phyloP scores from a whole-genome alignment of 2,888 invertebrate genomes.

The Xestia c-nigrum region DNA sequence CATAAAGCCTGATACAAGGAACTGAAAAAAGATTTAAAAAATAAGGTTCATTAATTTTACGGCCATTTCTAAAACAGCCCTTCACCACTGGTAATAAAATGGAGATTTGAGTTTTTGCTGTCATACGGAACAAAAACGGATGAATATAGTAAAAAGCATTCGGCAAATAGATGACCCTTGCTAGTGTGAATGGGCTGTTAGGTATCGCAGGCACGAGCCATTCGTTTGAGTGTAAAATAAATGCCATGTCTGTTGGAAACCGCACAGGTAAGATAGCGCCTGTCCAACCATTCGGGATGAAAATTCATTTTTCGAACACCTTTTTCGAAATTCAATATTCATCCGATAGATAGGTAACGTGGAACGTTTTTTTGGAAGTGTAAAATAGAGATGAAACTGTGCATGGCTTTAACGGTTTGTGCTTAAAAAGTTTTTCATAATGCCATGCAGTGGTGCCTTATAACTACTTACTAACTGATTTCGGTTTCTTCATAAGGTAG shows the following conservation, averaged over 20 bases:
- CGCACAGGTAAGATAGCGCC: constrained; percentile 27
- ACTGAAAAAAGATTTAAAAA: background rate
- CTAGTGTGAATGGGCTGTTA: constrained; percentile 19
- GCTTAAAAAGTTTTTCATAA: background rate
- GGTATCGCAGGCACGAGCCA: constrained; percentile 6
- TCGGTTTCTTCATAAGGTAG: too few species aligned
- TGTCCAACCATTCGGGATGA: constrained; percentile 11
- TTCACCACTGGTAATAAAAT: background rate
- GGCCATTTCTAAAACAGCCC: background rate
- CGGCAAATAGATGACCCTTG: background rate
- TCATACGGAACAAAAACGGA: background rate
- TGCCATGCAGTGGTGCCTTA: background rate
- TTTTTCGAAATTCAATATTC: constrained; percentile 53
- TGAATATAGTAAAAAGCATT: constrained; percentile 4
- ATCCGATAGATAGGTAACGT: background rate
- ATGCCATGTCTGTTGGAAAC: constrained; percentile 16
- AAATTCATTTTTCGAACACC: constrained; percentile 46
- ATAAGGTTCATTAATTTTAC: background rate
- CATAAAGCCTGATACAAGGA: too few species aligned
- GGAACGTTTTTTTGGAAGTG: background rate
- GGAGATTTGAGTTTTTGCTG: background rate
- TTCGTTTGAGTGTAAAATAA: constrained; percentile 43
- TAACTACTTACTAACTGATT: too few species aligned
- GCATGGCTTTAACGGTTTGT: background rate
- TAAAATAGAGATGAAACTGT: background rate